Evolutionary conservation across 2,888 invertebrate genomes (phyloP).

Genomic region (Drosophila barbarae): DNA sequence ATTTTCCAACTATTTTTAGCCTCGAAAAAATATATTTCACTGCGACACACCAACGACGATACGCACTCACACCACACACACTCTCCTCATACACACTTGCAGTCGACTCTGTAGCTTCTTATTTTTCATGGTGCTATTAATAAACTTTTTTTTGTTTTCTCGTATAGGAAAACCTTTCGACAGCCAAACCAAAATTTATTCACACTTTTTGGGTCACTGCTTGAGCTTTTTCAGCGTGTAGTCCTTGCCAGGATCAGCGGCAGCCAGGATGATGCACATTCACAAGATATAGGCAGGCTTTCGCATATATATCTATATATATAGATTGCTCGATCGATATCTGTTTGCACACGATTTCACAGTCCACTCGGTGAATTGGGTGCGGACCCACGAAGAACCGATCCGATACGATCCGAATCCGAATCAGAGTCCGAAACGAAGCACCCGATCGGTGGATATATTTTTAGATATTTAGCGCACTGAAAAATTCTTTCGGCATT

Average conservation of each 20-base stretch:
- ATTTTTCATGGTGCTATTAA: conserved; percentile 76
- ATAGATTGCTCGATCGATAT: conserved; percentile 50
- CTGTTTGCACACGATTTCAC: conserved; percentile 65
- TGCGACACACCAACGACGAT: conserved; percentile 55
- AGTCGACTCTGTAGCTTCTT: conserved; percentile 73
- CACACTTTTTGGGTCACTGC: conserved; percentile 11
- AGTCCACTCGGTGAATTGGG: conserved; percentile 69
- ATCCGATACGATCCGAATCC: conserved; percentile 47
- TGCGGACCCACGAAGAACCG: conserved; percentile 66
- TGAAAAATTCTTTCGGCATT: conserved; percentile 71
- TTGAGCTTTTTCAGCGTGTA: conserved; percentile 31
- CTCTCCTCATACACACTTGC: conserved; percentile 27
- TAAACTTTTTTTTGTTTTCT: conserved; percentile 58
- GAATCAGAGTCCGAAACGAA: conserved; percentile 52
- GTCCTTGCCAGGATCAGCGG: conserved; percentile 50
- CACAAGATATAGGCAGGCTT: conserved; percentile 10
- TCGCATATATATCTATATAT: conserved; percentile 21
- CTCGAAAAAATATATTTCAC: conserved; percentile 60
- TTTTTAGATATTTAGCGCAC: conserved; percentile 79
- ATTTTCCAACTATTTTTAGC: conserved; percentile 65
- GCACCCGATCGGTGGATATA: conserved; percentile 58
- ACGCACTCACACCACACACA: conserved; percentile 40
- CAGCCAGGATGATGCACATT: conserved; percentile 55
- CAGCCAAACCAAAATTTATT: conserved; percentile 13
- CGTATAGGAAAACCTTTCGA: conserved; percentile 49